These are phyloP conservation scores for Prolemur simus DNA, from an alignment of 2,113 vertebrate species.

Conservation along the genomic window DNA sequence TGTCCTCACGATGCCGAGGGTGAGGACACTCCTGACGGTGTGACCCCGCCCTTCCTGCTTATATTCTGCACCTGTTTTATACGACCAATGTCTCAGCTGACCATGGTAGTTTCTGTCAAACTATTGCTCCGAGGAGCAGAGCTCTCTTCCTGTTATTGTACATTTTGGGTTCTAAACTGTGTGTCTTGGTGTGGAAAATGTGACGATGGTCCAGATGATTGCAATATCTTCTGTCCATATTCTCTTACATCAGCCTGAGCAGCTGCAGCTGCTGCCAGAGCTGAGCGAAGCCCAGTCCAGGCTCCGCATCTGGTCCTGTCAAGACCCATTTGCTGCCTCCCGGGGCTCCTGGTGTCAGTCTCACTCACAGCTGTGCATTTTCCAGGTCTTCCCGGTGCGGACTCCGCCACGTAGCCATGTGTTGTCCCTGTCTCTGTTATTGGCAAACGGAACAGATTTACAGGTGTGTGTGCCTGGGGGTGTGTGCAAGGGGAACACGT, in stretches of 20 bases:
- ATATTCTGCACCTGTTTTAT: no score
- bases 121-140: background rate
- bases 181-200: background rate
- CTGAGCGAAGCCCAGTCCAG: background rate
- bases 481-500: background rate
- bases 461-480: background rate
- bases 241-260: background rate
- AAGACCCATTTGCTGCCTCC: background rate
- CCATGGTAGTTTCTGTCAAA: background rate
- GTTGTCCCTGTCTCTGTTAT: background rate
- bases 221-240: background rate
- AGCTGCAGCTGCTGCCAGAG: background rate
- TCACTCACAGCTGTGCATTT: background rate
- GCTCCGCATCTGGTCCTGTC: background rate
- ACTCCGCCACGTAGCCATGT: background rate
- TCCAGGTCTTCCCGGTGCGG: background rate
- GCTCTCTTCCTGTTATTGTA: background rate
- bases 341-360: background rate
- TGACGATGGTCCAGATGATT: background rate
- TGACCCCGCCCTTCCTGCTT: background rate
- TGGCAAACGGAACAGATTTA: background rate
- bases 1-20: no score
- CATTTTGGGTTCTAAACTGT: no score
- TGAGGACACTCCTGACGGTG: no score
- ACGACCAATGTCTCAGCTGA: no score